phyloP scores from a whole-genome alignment of 2,888 invertebrate species.

The Patella ulyssiponensis region DNA sequence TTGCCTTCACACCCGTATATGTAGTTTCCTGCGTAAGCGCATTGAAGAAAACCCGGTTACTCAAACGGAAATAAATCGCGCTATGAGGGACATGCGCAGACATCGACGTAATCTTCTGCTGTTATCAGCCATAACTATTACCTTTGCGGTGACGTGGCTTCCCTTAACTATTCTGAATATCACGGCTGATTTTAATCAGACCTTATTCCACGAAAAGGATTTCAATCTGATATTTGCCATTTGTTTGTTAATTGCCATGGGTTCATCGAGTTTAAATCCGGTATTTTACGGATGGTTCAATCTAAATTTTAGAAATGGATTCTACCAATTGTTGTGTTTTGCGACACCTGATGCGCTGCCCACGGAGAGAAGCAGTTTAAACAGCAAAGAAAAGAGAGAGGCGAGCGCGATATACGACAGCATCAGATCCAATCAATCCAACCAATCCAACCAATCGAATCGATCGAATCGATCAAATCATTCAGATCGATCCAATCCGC shows the following conservation, averaged over 20 bases:
- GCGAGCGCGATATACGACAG: not conserved
- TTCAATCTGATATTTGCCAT: constrained; percentile 70
- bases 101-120: constrained; percentile 69
- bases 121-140: constrained; percentile 62
- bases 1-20: constrained; percentile 61
- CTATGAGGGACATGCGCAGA: constrained; percentile 57
- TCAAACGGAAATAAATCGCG: constrained; percentile 43
- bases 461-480: no score
- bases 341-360: not conserved
- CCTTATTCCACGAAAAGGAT: constrained; percentile 51
- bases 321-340: constrained; percentile 31
- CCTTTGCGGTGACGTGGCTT: constrained; percentile 66
- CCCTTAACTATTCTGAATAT: constrained; percentile 66
- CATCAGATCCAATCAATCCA: not conserved
- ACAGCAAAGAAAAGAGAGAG: not conserved
- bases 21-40: constrained; percentile 70
- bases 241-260: constrained; percentile 63
- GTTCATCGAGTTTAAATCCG: constrained; percentile 63
- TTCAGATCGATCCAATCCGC: no score
- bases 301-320: constrained; percentile 54
- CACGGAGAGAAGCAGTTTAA: not conserved
- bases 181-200: constrained; percentile 60
- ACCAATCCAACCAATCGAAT: not conserved
- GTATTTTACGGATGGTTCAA: constrained; percentile 68
- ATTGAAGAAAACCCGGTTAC: constrained; percentile 58